These are phyloP conservation scores for Alcedo quadribrachys DNA, from an alignment of 2,797 vertebrate species.

Conservation along the genomic window DNA sequence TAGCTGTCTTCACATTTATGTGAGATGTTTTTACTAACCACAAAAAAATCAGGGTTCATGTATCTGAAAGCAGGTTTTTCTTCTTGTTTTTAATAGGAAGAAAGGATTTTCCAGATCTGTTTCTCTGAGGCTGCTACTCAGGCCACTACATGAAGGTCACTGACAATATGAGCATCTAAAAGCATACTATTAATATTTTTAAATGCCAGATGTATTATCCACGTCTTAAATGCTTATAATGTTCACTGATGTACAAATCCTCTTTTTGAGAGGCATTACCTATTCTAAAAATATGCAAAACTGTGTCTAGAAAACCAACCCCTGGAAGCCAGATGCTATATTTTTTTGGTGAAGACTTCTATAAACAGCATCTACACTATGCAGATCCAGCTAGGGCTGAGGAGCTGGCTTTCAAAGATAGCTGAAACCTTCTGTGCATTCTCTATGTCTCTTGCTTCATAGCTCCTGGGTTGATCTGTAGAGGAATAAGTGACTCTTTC, in stretches of 20 bases:
- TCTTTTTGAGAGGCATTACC: neutral
- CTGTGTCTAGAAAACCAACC: constrained; percentile 3
- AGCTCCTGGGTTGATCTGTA: neutral
- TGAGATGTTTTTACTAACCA: neutral
- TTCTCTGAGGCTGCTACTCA: neutral
- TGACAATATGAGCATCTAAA: neutral
- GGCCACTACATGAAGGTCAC: neutral
- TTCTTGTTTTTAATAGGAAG: neutral
- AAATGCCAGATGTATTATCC: neutral
- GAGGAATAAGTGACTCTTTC: neutral
- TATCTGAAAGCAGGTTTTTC: neutral
- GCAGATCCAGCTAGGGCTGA: neutral
- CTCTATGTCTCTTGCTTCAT: neutral
- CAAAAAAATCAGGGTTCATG: neutral
- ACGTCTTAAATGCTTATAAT: neutral
- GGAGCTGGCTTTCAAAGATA: neutral
- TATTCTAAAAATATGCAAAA: constrained; percentile 26
- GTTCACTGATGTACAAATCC: constrained; percentile 28
- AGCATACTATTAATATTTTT: neutral
- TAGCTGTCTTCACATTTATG: neutral
- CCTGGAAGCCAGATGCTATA: neutral
- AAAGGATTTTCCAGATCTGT: neutral
- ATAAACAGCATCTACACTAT: neutral
- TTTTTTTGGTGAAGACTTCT: neutral
- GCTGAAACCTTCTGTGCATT: neutral